phyloP scores from a whole-genome alignment of 2,113 vertebrate genomes.

The Girardinichthys multiradiatus region DNA sequence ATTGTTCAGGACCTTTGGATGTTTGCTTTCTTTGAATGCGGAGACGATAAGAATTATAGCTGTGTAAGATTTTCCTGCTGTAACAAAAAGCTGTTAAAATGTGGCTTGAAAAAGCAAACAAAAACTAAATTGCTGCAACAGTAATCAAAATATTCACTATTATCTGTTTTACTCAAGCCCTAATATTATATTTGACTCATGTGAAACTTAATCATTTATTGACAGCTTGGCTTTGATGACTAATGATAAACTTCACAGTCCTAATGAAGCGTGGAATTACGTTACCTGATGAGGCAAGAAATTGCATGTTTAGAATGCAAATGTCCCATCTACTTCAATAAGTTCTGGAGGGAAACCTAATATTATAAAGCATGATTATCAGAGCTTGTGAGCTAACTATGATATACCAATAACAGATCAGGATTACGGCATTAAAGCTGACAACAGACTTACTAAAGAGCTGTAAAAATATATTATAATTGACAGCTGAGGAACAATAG shows the following conservation, averaged over 20 bases:
- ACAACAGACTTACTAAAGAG: slow-evolving; percentile 37
- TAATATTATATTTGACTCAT: slow-evolving; percentile 79
- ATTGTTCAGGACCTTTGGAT: slow-evolving; percentile 27
- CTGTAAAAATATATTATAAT: slow-evolving; percentile 30
- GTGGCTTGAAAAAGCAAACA: slow-evolving; percentile 59
- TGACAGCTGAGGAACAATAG: slow-evolving; percentile 30
- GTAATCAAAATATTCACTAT: slow-evolving; percentile 70
- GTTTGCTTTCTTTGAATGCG: slow-evolving; percentile 50
- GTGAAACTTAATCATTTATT: slow-evolving; percentile 83
- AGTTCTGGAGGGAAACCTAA: slow-evolving; percentile 73
- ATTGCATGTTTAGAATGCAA: slow-evolving; percentile 81
- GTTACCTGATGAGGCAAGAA: slow-evolving; percentile 83
- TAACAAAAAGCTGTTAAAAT: slow-evolving; percentile 49
- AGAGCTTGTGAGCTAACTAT: slow-evolving; percentile 67
- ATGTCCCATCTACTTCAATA: slow-evolving; percentile 69
- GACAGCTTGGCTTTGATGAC: slow-evolving; percentile 83
- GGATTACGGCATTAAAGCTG: slow-evolving; percentile 57
- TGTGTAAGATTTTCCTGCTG: slow-evolving; percentile 42
- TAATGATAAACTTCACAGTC: slow-evolving; percentile 83
- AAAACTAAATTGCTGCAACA: slow-evolving; percentile 55
- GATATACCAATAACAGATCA: slow-evolving; percentile 40
- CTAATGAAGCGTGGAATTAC: slow-evolving; percentile 85
- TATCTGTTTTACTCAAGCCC: slow-evolving; percentile 57
- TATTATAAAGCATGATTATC: slow-evolving; percentile 70
- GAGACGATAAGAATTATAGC: slow-evolving; percentile 47